phyloP scores from a whole-genome alignment of 2,888 invertebrate species.

The Cheilosia vernalis region DNA sequence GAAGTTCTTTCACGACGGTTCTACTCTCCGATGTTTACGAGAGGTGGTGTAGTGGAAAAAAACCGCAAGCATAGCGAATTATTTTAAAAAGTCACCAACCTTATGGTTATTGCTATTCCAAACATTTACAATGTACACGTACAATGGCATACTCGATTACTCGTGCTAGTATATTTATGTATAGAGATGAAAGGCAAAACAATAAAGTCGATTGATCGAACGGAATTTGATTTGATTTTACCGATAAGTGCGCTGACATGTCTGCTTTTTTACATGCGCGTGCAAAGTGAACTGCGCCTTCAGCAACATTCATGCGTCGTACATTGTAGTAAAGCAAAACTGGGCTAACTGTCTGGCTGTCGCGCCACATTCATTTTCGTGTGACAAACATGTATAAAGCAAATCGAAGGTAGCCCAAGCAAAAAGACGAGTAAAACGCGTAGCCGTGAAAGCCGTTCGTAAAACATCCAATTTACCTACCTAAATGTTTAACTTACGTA shows the following conservation, averaged over 20 bases:
- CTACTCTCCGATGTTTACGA: too few species aligned
- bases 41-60: too few species aligned
- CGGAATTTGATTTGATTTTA: background rate
- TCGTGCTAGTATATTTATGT: too few species aligned
- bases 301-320: background rate
- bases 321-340: background rate
- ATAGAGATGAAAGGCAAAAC: background rate
- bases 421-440: background rate
- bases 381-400: background rate
- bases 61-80: too few species aligned
- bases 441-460: background rate
- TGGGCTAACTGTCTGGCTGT: conserved; percentile 5
- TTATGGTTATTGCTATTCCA: too few species aligned
- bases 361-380: background rate
- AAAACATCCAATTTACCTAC: background rate
- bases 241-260: background rate
- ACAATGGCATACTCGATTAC: too few species aligned
- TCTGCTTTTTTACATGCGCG: background rate
- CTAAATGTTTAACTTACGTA: background rate
- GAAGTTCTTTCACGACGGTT: too few species aligned
- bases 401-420: background rate
- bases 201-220: background rate
- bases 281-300: background rate
- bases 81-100: too few species aligned
- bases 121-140: too few species aligned